Conservation (phyloP, 1,140 invertebrate genomes). For the Cecropterus lyciades region DNA sequence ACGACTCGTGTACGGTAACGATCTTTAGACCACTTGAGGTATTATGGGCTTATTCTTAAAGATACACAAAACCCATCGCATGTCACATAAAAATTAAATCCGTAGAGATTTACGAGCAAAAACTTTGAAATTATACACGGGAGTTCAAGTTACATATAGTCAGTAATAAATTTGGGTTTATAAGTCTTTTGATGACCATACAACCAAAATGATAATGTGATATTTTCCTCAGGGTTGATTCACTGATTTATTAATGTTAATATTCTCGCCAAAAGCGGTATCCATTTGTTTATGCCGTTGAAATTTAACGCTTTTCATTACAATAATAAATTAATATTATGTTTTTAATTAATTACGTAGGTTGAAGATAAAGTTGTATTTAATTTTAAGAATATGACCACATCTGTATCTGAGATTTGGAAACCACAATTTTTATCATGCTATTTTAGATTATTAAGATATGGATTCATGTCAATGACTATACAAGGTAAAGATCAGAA, state of each 20-base stretch:
- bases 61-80: constrained; percentile 55
- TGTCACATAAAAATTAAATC: constrained; percentile 75
- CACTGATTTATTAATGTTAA: constrained; percentile 28
- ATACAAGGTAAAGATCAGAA: too few species aligned
- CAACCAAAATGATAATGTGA: constrained; percentile 55
- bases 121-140: constrained; percentile 77
- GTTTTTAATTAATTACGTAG: too few species aligned
- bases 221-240: constrained; percentile 48
- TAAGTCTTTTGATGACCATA: constrained; percentile 57
- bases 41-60: constrained; percentile 36
- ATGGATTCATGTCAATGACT: too few species aligned
- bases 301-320: neutral
- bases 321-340: neutral
- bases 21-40: constrained; percentile 28
- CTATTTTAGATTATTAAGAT: too few species aligned
- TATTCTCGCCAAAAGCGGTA: constrained; percentile 28
- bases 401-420: too few species aligned
- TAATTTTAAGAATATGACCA: too few species aligned
- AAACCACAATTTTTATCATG: too few species aligned
- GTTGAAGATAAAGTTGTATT: too few species aligned
- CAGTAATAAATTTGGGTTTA: constrained; percentile 70
- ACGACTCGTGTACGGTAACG: constrained; percentile 24
- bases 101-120: constrained; percentile 67
- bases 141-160: constrained; percentile 65
- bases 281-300: constrained; percentile 25